These are phyloP conservation scores for Agrotis clavis DNA, from an alignment of 2,888 invertebrate genomes.

Conservation along the genomic window DNA sequence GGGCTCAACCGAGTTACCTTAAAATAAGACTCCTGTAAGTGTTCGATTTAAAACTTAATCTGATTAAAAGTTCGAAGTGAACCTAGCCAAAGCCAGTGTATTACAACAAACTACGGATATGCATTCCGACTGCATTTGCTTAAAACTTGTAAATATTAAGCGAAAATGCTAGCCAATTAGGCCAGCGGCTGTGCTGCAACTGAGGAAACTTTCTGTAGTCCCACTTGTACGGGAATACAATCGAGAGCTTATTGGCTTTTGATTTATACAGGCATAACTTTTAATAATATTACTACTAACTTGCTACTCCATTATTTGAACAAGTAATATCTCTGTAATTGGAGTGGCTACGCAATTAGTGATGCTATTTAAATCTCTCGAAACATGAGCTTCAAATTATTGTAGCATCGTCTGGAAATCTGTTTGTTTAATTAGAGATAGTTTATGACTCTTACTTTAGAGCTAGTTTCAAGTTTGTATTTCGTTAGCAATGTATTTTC, in stretches of 20 bases:
- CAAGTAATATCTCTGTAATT: slow-evolving; percentile 36
- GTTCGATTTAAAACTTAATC: slow-evolving; percentile 65
- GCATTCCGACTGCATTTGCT: slow-evolving; percentile 80
- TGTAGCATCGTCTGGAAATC: slow-evolving; percentile 19
- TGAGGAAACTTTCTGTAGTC: slow-evolving; percentile 78
- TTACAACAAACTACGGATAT: slow-evolving; percentile 68
- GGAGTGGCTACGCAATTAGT: slow-evolving; percentile 26
- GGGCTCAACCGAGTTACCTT: slow-evolving; percentile 9
- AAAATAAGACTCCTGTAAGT: slow-evolving; percentile 20
- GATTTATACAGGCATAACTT: slow-evolving; percentile 74
- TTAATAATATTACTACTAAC: slow-evolving; percentile 46
- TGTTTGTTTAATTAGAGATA: slow-evolving; percentile 41
- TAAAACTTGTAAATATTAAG: slow-evolving; percentile 85
- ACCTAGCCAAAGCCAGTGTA: slow-evolving; percentile 71
- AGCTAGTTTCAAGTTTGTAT: slow-evolving; percentile 11
- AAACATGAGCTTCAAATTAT: slow-evolving; percentile 33
- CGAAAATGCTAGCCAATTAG: slow-evolving; percentile 86
- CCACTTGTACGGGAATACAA: slow-evolving; percentile 77
- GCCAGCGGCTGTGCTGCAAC: slow-evolving; percentile 78
- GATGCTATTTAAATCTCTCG: slow-evolving; percentile 27
- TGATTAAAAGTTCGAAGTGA: slow-evolving; percentile 72
- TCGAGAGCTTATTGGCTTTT: slow-evolving; percentile 81
- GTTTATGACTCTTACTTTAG: slow-evolving; percentile 6
- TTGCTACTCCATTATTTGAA: slow-evolving; percentile 44
- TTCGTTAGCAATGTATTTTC: slow-evolving; percentile 6